phyloP scores from a whole-genome alignment of 2,888 invertebrate genomes.

The Apodemia zela region DNA sequence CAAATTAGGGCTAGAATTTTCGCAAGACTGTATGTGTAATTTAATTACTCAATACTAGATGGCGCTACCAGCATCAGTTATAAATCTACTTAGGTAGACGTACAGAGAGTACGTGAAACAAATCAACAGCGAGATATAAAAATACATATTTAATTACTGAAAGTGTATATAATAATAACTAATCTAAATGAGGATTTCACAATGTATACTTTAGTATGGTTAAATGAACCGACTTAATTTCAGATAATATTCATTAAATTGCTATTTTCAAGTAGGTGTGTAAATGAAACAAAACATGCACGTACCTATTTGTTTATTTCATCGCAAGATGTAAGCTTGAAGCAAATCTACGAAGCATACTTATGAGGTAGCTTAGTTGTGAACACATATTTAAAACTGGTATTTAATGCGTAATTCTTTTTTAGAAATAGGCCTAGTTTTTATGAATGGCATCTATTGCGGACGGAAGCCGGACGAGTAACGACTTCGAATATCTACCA shows the following conservation, averaged over 20 bases:
- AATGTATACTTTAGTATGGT: too few species aligned
- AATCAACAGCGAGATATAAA: too few species aligned
- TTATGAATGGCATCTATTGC: constrained; percentile 19
- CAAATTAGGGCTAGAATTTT: too few species aligned
- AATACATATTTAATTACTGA: neutral
- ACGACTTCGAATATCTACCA: constrained; percentile 27
- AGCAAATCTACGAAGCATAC: neutral
- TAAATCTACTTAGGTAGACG: neutral
- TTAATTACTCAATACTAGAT: constrained; percentile 21
- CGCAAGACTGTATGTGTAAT: constrained; percentile 10
- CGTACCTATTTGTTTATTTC: too few species aligned
- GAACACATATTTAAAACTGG: constrained; percentile 1
- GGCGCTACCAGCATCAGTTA: neutral
- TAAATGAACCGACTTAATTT: neutral
- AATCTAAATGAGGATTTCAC: too few species aligned
- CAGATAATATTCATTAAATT: neutral
- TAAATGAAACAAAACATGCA: too few species aligned
- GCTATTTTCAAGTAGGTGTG: neutral
- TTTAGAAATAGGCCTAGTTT: constrained; percentile 7
- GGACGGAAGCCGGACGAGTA: constrained; percentile 49
- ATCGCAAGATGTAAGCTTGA: neutral
- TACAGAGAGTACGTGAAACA: neutral
- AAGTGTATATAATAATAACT: neutral
- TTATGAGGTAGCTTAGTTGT: neutral
- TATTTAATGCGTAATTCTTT: constrained; percentile 4